A percentile compares a stretch with the other conserved stretches of the same genome.
Evolutionary conservation across 2,113 vertebrate genomes (phyloP).

Genomic region (Pantherophis guttatus): DNA sequence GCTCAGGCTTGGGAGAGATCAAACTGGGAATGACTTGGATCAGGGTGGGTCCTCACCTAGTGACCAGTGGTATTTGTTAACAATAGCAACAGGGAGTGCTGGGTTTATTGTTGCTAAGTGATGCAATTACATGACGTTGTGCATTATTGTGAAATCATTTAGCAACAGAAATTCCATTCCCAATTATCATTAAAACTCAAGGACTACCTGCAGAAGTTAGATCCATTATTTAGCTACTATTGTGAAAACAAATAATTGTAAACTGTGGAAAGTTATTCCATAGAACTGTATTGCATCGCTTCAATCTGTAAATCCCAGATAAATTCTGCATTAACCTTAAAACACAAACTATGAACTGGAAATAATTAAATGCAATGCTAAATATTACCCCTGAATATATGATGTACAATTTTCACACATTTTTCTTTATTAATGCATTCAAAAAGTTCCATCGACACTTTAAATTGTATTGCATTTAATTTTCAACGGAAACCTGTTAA

Average conservation of each 20-base stretch:
- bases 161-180: neutral
- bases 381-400: neutral
- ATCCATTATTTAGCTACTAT: neutral
- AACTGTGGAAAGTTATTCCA: neutral
- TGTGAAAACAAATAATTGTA: neutral
- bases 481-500: neutral
- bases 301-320: neutral
- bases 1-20: neutral
- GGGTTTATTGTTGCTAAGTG: neutral
- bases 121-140: neutral
- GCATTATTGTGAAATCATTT: neutral
- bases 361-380: neutral
- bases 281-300: neutral
- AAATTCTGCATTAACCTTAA: neutral
- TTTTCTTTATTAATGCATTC: neutral
- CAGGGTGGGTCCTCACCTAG: neutral
- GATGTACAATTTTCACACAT: neutral
- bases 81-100: neutral
- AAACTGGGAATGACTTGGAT: neutral
- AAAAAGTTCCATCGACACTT: neutral
- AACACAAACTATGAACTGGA: neutral
- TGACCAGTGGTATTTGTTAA: neutral
- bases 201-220: neutral
- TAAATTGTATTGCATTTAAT: neutral
- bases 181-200: neutral